Evolutionary conservation across 2,888 invertebrate genomes (phyloP), one percentile per base, ranked within the genome.

Genomic region (Melipona beecheii): DNA sequence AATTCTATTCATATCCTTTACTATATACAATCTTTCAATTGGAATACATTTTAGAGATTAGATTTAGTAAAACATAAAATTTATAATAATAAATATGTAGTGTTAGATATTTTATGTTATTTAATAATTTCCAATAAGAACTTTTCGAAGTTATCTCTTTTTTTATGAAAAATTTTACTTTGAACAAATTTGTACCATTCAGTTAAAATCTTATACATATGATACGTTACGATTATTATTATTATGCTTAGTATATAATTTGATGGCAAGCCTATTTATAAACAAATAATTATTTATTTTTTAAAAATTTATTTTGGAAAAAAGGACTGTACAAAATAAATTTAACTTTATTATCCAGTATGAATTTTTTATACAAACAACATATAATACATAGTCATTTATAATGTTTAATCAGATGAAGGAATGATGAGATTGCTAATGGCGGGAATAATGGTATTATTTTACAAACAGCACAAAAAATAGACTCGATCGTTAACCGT

Each of bases 341-440:
- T 78, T 88, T 89, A 90, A 82, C 73, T 90, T 91, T 91, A 92
- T 91, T 91, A 82, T 89, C 83, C 82, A 89, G 80, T 90, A 83
- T 84, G 78, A 88, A 85, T 87, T 75, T 88, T 86, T 89, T 91
- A 89, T 90, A 89, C 85, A 90, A 89, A 91, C 84, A 86, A 83
- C 62, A 66, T 90, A 89, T 87, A 68, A 85, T 88, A 89, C 89
- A 89, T 84, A 81, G 50, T 75, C 78, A 56, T 66, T 69, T 72
- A 69, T 82, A 86, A 86, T 56, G 65, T 75, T 69, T 84, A 81
- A 75, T 84, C 71, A 70, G 75, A 85, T 84, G 77, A 80, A 56
- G 75, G 62, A 86, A 88, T 86, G 86, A 89, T 86, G 86, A 58
- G n/a, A 85, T 80, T 72, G 70, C 71, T 85, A 86, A 86, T 84